A percentile compares a stretch with the other conserved stretches of the same genome.
Conservation (phyloP, 2,888 invertebrate species). For the Tipula vernalis region DNA sequence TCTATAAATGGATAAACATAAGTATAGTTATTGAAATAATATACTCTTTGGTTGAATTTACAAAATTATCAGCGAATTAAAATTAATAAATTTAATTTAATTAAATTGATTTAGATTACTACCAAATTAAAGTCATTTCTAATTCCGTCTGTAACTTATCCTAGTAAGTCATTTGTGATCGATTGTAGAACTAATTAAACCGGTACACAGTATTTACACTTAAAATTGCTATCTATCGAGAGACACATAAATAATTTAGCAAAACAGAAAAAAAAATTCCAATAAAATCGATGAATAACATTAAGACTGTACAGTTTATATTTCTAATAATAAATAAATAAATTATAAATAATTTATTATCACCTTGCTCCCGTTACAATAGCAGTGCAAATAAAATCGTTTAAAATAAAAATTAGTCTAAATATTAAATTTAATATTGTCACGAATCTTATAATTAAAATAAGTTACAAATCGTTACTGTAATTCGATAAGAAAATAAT, state of each 20-base stretch:
- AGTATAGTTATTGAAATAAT: too few species aligned
- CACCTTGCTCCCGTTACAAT: neutral
- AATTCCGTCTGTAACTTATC: too few species aligned
- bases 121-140: too few species aligned
- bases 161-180: too few species aligned
- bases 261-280: neutral
- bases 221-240: neutral
- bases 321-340: neutral
- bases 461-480: neutral
- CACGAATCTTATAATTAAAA: neutral
- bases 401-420: neutral
- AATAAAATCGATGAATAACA: neutral
- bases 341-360: neutral
- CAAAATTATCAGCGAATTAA: too few species aligned
- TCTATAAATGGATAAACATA: too few species aligned
- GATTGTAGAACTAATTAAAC: too few species aligned
- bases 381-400: neutral
- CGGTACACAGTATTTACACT: too few species aligned
- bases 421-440: neutral
- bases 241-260: neutral
- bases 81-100: too few species aligned
- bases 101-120: too few species aligned
- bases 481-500: neutral
- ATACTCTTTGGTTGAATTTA: too few species aligned
- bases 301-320: neutral